These are phyloP conservation scores for Marcusenius ussheri DNA, from an alignment of 2,113 vertebrate species.

Conservation along the genomic window DNA sequence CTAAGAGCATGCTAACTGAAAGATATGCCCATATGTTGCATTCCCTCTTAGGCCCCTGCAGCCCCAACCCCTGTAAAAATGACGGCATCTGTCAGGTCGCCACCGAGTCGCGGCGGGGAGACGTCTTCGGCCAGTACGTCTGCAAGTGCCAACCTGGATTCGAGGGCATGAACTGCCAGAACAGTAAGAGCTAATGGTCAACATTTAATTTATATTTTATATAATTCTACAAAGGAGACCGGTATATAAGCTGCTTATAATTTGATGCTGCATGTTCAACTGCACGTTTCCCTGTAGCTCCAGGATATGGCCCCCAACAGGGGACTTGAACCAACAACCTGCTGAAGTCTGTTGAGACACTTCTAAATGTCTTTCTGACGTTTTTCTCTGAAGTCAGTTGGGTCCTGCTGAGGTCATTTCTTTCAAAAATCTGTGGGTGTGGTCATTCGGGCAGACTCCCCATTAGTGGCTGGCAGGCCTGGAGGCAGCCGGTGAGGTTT, in stretches of 20 bases:
- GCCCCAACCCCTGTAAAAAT: slow-evolving; percentile 80
- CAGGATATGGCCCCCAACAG: background rate
- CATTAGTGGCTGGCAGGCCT: background rate
- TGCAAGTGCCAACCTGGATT: slow-evolving; percentile 78
- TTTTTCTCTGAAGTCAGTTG: background rate
- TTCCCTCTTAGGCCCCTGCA: slow-evolving; percentile 70
- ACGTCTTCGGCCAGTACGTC: slow-evolving; percentile 75
- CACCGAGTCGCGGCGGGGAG: slow-evolving; percentile 63
- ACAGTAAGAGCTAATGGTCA: slow-evolving; percentile 62
- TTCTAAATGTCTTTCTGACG: background rate
- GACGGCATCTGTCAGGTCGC: slow-evolving; percentile 66
- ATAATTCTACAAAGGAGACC: background rate
- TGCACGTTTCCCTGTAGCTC: background rate
- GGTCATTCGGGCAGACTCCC: background rate
- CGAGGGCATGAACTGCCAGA: slow-evolving; percentile 78
- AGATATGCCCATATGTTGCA: background rate
- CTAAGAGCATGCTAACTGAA: background rate
- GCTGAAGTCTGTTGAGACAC: background rate
- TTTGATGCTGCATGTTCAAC: background rate
- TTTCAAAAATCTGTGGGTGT: background rate
- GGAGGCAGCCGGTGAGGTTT: background rate
- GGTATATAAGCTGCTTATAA: background rate
- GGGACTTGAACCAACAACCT: background rate
- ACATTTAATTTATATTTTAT: background rate
- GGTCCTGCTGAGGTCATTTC: background rate